phyloP scores from a whole-genome alignment of 2,113 vertebrate species.

The Mystacornis crossleyi region DNA sequence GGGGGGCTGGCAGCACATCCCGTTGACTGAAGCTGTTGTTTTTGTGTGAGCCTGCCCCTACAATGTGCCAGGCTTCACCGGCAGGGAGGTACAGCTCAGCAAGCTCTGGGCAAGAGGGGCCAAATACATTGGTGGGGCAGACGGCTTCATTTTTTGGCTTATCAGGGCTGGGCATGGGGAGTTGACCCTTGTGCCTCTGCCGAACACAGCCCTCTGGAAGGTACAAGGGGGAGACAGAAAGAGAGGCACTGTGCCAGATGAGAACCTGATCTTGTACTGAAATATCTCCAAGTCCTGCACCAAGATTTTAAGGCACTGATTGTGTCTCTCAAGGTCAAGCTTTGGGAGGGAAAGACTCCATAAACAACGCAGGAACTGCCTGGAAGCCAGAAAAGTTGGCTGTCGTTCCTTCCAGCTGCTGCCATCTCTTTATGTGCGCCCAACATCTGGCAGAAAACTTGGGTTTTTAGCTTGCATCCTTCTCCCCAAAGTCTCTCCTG shows the following conservation, averaged over 20 bases:
- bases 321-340: neutral
- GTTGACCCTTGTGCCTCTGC: neutral
- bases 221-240: fast-evolving
- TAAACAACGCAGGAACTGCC: neutral
- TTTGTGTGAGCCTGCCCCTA: neutral
- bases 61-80: neutral
- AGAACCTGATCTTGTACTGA: neutral
- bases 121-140: neutral
- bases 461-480: neutral
- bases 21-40: neutral
- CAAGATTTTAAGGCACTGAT: neutral
- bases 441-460: neutral
- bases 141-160: neutral
- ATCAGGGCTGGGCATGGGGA: neutral
- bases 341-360: neutral
- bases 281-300: neutral
- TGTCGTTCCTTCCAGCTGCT: neutral
- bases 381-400: neutral
- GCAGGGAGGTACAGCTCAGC: neutral
- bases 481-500: fast-evolving
- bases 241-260: neutral
- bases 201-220: neutral
- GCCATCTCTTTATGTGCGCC: neutral
- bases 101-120: neutral
- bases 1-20: neutral